Evolutionary conservation across 1,140 invertebrate species (phyloP).

Genomic region (Anastrepha ludens): DNA sequence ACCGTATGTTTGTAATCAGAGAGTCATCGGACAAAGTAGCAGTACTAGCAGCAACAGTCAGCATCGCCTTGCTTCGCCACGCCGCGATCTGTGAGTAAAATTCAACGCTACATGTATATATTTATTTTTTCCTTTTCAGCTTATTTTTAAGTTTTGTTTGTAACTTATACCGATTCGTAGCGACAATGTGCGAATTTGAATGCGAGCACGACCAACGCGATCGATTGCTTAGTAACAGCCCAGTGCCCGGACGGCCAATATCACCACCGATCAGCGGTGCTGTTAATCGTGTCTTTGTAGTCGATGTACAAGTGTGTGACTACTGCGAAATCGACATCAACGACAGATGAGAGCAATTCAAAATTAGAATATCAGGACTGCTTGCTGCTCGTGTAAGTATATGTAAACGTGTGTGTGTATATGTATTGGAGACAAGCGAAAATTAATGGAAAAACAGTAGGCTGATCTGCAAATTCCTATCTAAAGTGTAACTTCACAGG

Average conservation of each 20-base stretch:
- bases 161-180: constrained; percentile 33
- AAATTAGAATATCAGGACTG: constrained; percentile 43
- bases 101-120: background rate
- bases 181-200: constrained; percentile 8
- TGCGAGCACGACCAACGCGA: background rate
- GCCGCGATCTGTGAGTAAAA: constrained; percentile 28
- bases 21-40: background rate
- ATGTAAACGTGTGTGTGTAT: background rate
- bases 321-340: background rate
- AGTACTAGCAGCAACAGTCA: background rate
- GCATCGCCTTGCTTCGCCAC: background rate
- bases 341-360: constrained; percentile 42
- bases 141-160: background rate
- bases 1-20: constrained; percentile 9
- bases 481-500: background rate
- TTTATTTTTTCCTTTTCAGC: constrained; percentile 27
- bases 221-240: constrained; percentile 34
- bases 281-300: background rate
- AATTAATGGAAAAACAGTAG: background rate
- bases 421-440: background rate
- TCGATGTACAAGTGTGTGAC: background rate
- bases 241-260: constrained; percentile 9
- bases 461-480: background rate
- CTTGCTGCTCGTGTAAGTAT: background rate
- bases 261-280: background rate